A percentile compares a stretch with the other conserved stretches of the same genome.
Evolutionary conservation across 2,113 vertebrate species (phyloP).

Genomic region (Tretioscincus oriximinensis): DNA sequence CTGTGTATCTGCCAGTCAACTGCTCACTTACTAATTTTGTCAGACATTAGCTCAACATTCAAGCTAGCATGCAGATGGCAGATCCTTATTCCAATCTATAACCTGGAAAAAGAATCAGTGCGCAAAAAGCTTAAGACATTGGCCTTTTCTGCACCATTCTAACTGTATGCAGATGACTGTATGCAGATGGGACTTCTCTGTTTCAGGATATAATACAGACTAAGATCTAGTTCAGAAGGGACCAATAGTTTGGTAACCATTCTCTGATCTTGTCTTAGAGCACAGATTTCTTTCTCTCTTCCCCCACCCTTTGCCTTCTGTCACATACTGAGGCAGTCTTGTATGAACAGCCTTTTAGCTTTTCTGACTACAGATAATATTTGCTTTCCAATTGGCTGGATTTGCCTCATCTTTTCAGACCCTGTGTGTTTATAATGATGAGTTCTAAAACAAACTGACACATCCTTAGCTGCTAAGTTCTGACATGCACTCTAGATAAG

Average conservation of each 20-base stretch:
- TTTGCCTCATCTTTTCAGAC: conserved; percentile 66
- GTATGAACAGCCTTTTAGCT: conserved; percentile 64
- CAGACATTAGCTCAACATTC: too few species aligned
- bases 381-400: conserved; percentile 79
- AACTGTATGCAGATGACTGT: background rate
- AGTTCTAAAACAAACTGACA: conserved; percentile 73
- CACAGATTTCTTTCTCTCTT: conserved; percentile 22
- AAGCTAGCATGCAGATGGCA: too few species aligned
- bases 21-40: too few species aligned
- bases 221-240: background rate
- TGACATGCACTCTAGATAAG: conserved; percentile 78
- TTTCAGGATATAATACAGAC: too few species aligned
- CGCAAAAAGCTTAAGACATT: too few species aligned
- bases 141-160: background rate
- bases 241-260: conserved; percentile 1
- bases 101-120: too few species aligned
- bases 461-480: conserved; percentile 78
- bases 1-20: too few species aligned
- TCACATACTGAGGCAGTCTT: conserved; percentile 33
- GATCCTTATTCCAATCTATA: too few species aligned
- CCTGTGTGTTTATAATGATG: conserved; percentile 59
- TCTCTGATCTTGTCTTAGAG: fast-evolving
- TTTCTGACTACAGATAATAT: conserved; percentile 66
- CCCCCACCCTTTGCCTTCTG: background rate
- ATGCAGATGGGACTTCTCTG: too few species aligned